These are phyloP conservation scores for Melanotaenia nigrans DNA, from an alignment of 2,797 vertebrate genomes.

Conservation along the genomic window DNA sequence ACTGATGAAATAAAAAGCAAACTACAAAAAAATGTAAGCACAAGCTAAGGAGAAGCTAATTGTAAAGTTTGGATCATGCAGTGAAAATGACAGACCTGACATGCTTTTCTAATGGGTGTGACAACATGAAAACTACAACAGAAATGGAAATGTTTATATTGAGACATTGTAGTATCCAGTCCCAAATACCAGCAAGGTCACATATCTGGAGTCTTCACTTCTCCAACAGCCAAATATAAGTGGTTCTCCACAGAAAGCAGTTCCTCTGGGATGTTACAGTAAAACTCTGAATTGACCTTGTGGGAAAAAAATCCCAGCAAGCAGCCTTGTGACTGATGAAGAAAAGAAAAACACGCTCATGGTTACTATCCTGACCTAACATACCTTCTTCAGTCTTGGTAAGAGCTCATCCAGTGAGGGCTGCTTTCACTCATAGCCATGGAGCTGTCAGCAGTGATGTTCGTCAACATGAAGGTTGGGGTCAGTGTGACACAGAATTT, in stretches of 20 bases:
- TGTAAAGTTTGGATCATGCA: background rate
- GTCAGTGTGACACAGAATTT: conserved; percentile 4
- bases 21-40: too few relatives aligned
- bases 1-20: background rate
- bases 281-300: background rate
- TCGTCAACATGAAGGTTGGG: conserved; percentile 3
- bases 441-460: background rate
- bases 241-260: background rate
- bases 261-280: background rate
- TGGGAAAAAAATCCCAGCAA: background rate
- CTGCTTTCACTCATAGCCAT: background rate
- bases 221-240: background rate
- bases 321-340: background rate
- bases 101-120: background rate
- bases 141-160: background rate
- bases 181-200: background rate
- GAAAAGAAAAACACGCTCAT: background rate
- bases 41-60: background rate
- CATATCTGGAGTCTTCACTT: background rate
- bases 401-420: background rate
- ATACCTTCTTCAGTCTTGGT: background rate
- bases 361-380: background rate
- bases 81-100: background rate
- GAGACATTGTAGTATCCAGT: background rate
- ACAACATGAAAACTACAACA: background rate